Base-by-base conservation (phyloP, 2,888 invertebrate species). In the Apotomis turbidana region DNA sequence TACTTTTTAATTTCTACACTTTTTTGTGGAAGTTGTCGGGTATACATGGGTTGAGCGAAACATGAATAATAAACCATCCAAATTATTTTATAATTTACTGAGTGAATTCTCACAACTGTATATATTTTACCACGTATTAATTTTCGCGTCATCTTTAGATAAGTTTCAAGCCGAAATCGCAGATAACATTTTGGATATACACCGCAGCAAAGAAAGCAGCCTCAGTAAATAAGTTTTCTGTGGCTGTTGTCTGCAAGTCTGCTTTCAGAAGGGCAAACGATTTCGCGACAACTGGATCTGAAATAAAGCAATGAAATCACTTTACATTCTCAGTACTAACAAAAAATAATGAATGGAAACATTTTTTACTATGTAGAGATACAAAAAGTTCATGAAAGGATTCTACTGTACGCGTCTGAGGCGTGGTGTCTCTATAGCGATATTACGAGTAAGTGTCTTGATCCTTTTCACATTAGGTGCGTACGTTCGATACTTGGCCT, bases 161-260 rank as follows among this genome's bases (percentile, higher is more conserved):
- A 6, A 60, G 46, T 38, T 62, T 15, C 9, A 62, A 51, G 5
- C 62, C 62, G 51, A 62, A 62, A 51, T 62, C 62, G 49, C 62
- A 62, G 3, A 62, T 62, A 5, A n/a, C 51, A 8, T 62, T 6
- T 67, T 55, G 49, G 15, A 49, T 49, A n/a, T 36, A 62, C 5
- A 49, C 36, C 6, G 62, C 62, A 5, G 36, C 51, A n/a, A 6
- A 62, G 51, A n/a, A 62, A 27, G 51, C 36, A 1, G 27, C 36
- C 36, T 62, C 62, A 3, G 62, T 62, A 1, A 62, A 49, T 3
- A 62, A 13, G 8, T 27, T 12, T 8, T 62, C 62, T 4, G 49
- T 6, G 9, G 36, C 0, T 5, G 6, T 44, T 5, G n/a, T 51
- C n/a, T 5, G 36, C 10, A 51, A 27, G 5, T 62, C 36, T 36